Base-by-base conservation (phyloP, 2,797 vertebrate genomes). In the Melanotaenia trifasciata region DNA sequence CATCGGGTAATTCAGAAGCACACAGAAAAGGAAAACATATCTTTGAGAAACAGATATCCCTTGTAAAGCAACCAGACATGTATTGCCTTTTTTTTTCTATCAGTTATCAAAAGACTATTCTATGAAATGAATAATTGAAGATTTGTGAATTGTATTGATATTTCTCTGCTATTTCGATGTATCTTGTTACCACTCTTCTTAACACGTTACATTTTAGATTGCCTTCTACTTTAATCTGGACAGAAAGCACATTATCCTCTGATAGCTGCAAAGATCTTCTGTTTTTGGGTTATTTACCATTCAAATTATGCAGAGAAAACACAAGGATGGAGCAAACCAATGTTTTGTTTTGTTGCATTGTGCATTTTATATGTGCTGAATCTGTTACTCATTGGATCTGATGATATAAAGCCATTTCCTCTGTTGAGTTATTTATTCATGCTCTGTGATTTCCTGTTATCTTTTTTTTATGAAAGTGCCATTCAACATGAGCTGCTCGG, bases 121-220 rank as follows among this genome's bases (percentile, higher is more conserved):
- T 92, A 89, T 90, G 84, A 93, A 84, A 93, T 91, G 84, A 94
- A 87, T 91, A 92, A 93, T 90, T 91, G 85, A 92, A 91, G 89
- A 90, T 94, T 93, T 95, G 94, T 95, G 94, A 94, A 93, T 87
- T 93, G 94, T 95, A 94, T 94, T 94, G 94, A 93, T 96, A 95
- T 95, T 95, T 93, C 92, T 94, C 94, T 92, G 89, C 93, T 92
- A 93, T 93, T 94, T 93, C 88, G 84, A 89, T 95, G 93, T 94
- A 94, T 92, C 90, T 93, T 94, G 94, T 94, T 91, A 89, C 87
- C 90, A 90, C 91, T 93, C 94, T 92, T 95, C 88, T 92, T 86
- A 85, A 92, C 84, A 91, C 77, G 5, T 90, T 81, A 79, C 85
- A 89, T 90, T 92, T 91, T 92, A 86, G 89, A 89, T 89, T 84